Percentiles rank a stretch among this genome's conserved stretches.
phyloP scores from a whole-genome alignment of 2,888 invertebrate genomes.

The Drosophila fulvimacula region DNA sequence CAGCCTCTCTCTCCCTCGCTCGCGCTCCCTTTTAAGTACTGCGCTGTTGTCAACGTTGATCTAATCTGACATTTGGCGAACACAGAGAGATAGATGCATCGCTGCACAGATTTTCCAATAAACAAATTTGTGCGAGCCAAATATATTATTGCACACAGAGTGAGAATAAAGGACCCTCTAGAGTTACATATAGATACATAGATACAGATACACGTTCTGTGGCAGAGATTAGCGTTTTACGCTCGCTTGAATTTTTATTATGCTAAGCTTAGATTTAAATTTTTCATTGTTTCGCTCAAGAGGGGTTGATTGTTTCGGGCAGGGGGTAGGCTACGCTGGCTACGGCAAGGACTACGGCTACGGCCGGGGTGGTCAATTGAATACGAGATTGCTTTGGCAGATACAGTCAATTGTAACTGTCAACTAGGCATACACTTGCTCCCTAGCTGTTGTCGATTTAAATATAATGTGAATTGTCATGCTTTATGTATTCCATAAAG shows the following conservation, averaged over 20 bases:
- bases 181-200: slow-evolving; percentile 44
- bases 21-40: slow-evolving; percentile 20
- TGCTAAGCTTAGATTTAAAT: slow-evolving; percentile 79
- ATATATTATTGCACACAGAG: slow-evolving; percentile 31
- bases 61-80: slow-evolving; percentile 80
- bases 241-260: slow-evolving; percentile 84
- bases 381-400: slow-evolving; percentile 2
- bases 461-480: slow-evolving; percentile 51
- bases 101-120: slow-evolving; percentile 76
- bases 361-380: slow-evolving; percentile 36
- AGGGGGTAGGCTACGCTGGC: slow-evolving; percentile 36
- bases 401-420: slow-evolving; percentile 23
- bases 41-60: slow-evolving; percentile 58
- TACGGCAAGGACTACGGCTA: neutral
- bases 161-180: slow-evolving; percentile 35
- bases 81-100: slow-evolving; percentile 58
- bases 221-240: slow-evolving; percentile 84
- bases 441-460: slow-evolving; percentile 20
- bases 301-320: slow-evolving; percentile 63
- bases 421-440: slow-evolving; percentile 33
- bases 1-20: slow-evolving; percentile 6
- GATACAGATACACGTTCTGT: slow-evolving; percentile 55
- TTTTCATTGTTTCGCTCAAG: slow-evolving; percentile 67
- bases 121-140: slow-evolving; percentile 62
- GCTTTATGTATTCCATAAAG: slow-evolving; percentile 23